Base-by-base conservation (phyloP, 2,888 invertebrate species). In the Rotaria socialis region DNA sequence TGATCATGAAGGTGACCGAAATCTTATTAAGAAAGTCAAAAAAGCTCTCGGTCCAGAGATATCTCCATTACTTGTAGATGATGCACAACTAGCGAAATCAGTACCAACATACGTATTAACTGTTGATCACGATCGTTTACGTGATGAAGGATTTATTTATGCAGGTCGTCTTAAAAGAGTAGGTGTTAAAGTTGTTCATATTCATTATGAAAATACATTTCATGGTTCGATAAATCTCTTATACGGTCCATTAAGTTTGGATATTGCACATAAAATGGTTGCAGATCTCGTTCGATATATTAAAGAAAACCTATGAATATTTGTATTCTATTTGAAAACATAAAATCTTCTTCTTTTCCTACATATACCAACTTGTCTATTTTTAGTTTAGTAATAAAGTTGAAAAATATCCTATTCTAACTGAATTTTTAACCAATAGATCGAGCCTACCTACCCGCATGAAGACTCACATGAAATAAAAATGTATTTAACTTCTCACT, bases 41-140 rank as follows among this genome's bases (percentile, higher is more conserved):
- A 19, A 27, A 60, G 22, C 67, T 47, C 60, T 86, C 22, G 7
- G 24, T 11, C 35, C 84, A 35, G 84, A 86, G 27, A 22, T 86
- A 5, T 86, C 86, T 58, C 86, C 86, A 27, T 27, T 58, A 16
- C 56, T 86, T 19, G 60, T 84, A 16, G 22, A 27, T 35, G 47
- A 84, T 60, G 24, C 84, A 27, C 0, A 84, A 3, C 47, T 86
- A 47, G 58, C 58, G 1, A 84, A 47, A 50, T 84, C 60, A 60
- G 52, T 67, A 14, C 35, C 60, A 41, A 86, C 86, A 2, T 86
- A 86, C 60, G 24, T 84, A 58, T 60, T 86, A 27, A 35, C 22
- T 43, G 84, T 84, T 52, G 86, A 60, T 60, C 50, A 58, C n/a
- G 86, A 86, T 67, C 43, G 84, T n/a, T 84, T 86, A 35, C 84